Conservation (phyloP, 2,888 invertebrate species). For the Clanis bilineata region DNA sequence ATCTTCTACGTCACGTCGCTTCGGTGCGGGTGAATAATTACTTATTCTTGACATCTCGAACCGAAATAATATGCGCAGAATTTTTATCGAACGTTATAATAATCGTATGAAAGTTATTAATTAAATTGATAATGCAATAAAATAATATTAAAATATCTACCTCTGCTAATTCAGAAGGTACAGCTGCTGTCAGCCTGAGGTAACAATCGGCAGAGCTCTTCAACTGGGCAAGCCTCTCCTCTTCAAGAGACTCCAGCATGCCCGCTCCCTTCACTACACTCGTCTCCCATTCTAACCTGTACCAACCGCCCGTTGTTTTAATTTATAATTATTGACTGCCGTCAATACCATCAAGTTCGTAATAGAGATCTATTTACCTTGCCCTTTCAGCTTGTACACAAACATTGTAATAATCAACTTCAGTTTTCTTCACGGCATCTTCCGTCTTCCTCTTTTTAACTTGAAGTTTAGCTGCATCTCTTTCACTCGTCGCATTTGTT, state of each 20-base stretch:
- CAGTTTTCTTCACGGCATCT: constrained; percentile 94
- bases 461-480: constrained; percentile 89
- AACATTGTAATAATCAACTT: constrained; percentile 95
- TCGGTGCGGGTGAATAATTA: too few species aligned
- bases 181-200: constrained; percentile 84
- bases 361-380: constrained; percentile 72
- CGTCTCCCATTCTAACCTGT: constrained; percentile 94
- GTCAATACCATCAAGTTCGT: neutral
- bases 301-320: neutral
- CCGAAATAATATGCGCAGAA: too few species aligned
- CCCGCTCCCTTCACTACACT: constrained; percentile 93
- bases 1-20: too few species aligned
- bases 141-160: constrained; percentile 53
- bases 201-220: constrained; percentile 87
- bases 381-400: constrained; percentile 95
- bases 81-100: too few species aligned
- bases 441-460: constrained; percentile 94
- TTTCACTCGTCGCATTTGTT: constrained; percentile 69
- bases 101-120: neutral
- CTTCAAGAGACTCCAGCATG: constrained; percentile 93
- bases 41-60: too few species aligned
- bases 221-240: constrained; percentile 92
- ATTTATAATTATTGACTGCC: neutral
- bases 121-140: too few species aligned
- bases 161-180: constrained; percentile 90